A percentile compares a stretch with the other conserved stretches of the same genome.
These are phyloP conservation scores for Petrolisthes manimaculis DNA, from an alignment of 2,888 invertebrate genomes.

Conservation along the genomic window DNA sequence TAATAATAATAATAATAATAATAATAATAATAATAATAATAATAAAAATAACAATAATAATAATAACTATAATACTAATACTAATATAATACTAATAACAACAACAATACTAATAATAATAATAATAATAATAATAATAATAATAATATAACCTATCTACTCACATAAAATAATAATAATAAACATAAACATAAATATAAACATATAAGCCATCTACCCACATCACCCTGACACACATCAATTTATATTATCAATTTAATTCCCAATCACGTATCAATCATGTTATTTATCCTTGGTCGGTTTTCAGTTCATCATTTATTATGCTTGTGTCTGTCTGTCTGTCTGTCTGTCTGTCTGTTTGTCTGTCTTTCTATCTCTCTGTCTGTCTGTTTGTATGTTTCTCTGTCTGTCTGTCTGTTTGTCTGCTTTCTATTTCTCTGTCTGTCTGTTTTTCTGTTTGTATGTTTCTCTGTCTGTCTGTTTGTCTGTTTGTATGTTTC, in stretches of 20 bases:
- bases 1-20: slow-evolving; percentile 1
- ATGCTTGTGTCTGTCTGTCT: neutral
- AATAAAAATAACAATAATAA: slow-evolving; percentile 1
- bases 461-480: no score
- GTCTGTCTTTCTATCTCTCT: neutral
- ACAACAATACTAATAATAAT: slow-evolving; percentile 2
- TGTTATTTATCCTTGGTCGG: no score
- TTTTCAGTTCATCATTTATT: no score
- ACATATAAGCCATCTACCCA: neutral
- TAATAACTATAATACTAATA: slow-evolving; percentile 19
- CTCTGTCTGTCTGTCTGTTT: neutral
- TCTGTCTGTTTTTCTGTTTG: neutral
- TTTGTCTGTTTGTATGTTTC: no score
- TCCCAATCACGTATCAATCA: neutral
- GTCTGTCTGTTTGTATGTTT: neutral
- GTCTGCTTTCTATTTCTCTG: neutral
- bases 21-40: slow-evolving; percentile 16
- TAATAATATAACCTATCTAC: neutral
- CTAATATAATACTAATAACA: neutral
- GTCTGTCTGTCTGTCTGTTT: neutral
- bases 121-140: slow-evolving; percentile 30
- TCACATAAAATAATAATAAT: neutral
- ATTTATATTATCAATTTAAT: neutral
- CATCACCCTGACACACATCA: neutral
- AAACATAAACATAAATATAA: slow-evolving; percentile 15